Evolutionary conservation across 2,113 vertebrate genomes (phyloP), one percentile per base, ranked within the genome.

Genomic region (Candoia aspera): DNA sequence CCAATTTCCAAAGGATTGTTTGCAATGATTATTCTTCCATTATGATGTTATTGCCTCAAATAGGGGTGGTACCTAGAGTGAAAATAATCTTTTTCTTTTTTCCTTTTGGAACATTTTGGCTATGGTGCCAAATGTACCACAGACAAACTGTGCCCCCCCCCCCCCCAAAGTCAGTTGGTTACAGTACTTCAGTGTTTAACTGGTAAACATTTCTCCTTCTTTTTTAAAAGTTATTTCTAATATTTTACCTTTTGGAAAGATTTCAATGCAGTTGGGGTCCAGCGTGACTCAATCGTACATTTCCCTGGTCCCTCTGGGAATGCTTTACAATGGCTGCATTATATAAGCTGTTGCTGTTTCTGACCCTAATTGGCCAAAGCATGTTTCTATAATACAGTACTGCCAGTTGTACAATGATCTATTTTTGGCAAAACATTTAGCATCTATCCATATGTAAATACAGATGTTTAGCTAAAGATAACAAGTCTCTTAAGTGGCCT

Each of bases 21-120:
- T 97, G 97, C 97, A 96, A 96, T 97, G 97, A 97, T 98, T 98
- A 98, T 98, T 98, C 97, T 98, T 98, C 97, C 97, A 97, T 98
- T 98, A 98, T 97, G 96, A 97, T 98, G 97, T 97, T 98, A 97
- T 97, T 98, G 96, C 96, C 95, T 95, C 96, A 97, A 96, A 95
- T 68, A 96, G 94, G 95, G 96, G 97, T 95, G 96, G 94, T 93
- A 94, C 92, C 96, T 96, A 95, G 91, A 95, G 97, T 97, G 96
- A 97, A 97, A 98, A 97, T 96, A 98, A 97, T 92, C 91, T 92
- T 19, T 60, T 17, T 33, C 19, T 92, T 94, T 83, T 64, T 86
- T 91, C 83, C 86, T 62, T 21, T 84, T 93, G 93, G 95, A 94
- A 95, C 95, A 90, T 96, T 96, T 96, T 97, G 97, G 96, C 97